phyloP scores from a whole-genome alignment of 2,113 vertebrate species.

The Pterocles burchelli region DNA sequence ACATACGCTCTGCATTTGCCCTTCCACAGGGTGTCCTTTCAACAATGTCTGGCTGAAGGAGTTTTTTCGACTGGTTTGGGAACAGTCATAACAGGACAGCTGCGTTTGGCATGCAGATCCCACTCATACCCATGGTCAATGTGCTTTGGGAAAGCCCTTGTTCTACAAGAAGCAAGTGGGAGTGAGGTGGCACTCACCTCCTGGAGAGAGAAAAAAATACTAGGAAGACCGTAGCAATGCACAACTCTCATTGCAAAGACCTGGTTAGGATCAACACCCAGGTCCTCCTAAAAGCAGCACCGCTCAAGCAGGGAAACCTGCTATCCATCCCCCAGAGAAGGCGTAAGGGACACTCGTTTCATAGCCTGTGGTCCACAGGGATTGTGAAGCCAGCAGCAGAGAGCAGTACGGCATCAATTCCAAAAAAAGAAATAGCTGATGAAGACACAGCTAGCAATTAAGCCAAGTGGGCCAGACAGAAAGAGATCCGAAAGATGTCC shows the following conservation, averaged over 20 bases:
- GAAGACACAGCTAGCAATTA: not conserved
- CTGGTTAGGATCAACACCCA: not conserved
- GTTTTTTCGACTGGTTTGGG: not conserved
- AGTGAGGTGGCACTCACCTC: not conserved
- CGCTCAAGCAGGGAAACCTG: not conserved
- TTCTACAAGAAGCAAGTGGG: not conserved
- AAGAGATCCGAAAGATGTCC: not conserved
- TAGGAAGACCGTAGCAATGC: not conserved
- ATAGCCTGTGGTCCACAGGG: not conserved
- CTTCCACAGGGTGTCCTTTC: not conserved
- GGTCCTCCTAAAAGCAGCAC: not conserved
- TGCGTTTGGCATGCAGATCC: fast-evolving
- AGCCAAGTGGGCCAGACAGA: not conserved
- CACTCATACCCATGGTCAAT: not conserved
- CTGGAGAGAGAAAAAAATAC: not conserved
- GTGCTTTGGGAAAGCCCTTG: not conserved
- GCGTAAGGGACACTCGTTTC: not conserved
- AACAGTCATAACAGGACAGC: not conserved
- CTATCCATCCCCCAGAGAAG: not conserved
- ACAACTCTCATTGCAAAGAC: not conserved
- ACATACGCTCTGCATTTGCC: not conserved
- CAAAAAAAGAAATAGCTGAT: not conserved
- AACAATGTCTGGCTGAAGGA: not conserved
- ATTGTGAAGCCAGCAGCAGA: not conserved
- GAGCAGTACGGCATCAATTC: not conserved